Evolutionary conservation across 2,113 vertebrate species (phyloP).

Genomic region (Mirza zaza): DNA sequence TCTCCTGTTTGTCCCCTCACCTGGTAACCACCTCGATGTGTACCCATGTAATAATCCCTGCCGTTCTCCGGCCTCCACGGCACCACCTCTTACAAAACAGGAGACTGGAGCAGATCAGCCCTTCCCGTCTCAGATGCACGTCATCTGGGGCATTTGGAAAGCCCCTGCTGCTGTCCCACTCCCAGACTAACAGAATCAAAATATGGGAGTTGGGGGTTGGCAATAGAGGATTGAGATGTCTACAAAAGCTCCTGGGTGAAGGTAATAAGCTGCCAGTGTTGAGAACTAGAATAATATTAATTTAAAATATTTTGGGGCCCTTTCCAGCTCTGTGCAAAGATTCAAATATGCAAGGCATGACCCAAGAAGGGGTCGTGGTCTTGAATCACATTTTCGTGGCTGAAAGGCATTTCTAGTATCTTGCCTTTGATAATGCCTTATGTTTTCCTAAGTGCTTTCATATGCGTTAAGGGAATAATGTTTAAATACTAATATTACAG

Average conservation of each 20-base stretch:
- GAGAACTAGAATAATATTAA: slow-evolving; percentile 37
- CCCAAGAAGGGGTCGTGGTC: slow-evolving; percentile 14
- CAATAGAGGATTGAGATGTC: neutral
- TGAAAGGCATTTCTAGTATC: neutral
- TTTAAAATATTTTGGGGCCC: neutral
- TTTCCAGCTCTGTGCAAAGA: slow-evolving; percentile 10
- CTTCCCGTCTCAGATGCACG: neutral
- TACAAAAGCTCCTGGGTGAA: neutral
- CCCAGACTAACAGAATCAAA: neutral
- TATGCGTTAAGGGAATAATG: slow-evolving; percentile 26
- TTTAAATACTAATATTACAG: slow-evolving; percentile 34
- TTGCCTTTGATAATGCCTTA: slow-evolving; percentile 36
- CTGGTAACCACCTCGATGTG: neutral
- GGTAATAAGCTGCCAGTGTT: neutral
- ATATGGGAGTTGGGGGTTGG: neutral
- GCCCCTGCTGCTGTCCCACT: neutral
- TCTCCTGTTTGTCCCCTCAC: neutral
- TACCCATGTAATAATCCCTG: no score
- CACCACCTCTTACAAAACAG: neutral
- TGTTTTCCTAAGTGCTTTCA: slow-evolving; percentile 42
- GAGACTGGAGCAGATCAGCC: neutral
- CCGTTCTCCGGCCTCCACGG: neutral
- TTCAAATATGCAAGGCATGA: neutral
- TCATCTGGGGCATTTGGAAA: neutral
- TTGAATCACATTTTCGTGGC: neutral